Evolutionary conservation across 2,888 invertebrate species (phyloP), one percentile per base, ranked within the genome.

Genomic region (Sisyra nigra): DNA sequence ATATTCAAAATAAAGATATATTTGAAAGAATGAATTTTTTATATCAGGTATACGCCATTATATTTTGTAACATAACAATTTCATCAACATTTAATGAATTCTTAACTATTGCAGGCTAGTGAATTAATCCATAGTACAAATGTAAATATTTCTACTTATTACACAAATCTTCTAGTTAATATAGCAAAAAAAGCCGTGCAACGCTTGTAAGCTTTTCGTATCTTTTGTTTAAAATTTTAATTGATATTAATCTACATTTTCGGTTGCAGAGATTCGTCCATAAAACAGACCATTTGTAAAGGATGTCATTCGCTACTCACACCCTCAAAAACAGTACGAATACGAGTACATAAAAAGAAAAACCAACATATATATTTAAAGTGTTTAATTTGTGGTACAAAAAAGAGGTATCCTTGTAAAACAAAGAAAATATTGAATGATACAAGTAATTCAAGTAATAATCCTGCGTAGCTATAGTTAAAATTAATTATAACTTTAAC

Each of bases 201-300:
- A 32, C 51, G 62, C 51, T 54, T 63, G 57, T 61, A 52, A 56
- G 52, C 46, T 13, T 17, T 29, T 7, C 1, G 14, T 41, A 18
- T 17, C 13, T 14, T 18, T 17, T 34, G 4, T 43, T 17, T 11
- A 14, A 13, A n/a, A 13, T 31, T 32, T n/a, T 2, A 4, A 33
- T 46, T 47, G 35, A 40, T 45, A n/a, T n/a, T n/a, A n/a, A n/a
- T n/a, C n/a, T n/a, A n/a, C n/a, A n/a, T n/a, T n/a, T n/a, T n/a
- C n/a, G n/a, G n/a, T n/a, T n/a, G n/a, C n/a, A 70, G 69, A 50
- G 69, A 68, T 48, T 61, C 66, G 3, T 56, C 63, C 44, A 53
- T 72, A 29, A 72, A 72, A 54, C 56, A 69, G 47, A 65, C 61
- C 2, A 59, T 72, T 38, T 72, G 72, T 48, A 72, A 72, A 57